Evolutionary conservation across 2,888 invertebrate species (phyloP), one percentile per base, ranked within the genome.

Genomic region (Microdon myrmicae): DNA sequence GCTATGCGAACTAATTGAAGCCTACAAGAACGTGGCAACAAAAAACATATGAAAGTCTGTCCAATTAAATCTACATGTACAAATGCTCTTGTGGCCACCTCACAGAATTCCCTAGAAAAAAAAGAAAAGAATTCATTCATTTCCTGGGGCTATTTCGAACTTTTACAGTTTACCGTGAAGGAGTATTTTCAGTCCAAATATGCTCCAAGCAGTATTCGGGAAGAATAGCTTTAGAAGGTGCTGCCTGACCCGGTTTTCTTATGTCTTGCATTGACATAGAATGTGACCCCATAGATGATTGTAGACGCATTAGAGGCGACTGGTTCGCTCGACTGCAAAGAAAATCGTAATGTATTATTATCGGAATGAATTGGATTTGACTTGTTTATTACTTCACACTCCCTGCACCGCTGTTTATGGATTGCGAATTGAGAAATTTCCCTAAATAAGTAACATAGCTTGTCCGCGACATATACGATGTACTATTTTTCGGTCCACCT

Each of bases 131-230:
- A 25, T 19, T 14, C n/a, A 14, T 16, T 14, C 13, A 10, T 23
- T 20, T 12, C n/a, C 20, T 12, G 8, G 4, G 9, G 22, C 4
- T 10, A 28, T 19, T 3, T 14, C 20, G 8, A 14, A 4, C 14
- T 25, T 4, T 29, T 35, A 10, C 26, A 32, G 81, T 82, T 74
- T 58, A 84, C 83, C 31, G 75, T 81, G 83, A 67, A 79, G 72
- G 61, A 69, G 74, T 81, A 55, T 82, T 86, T 72, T 96, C 96
- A 0, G 90, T 90, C 96, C 96, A 96, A 8, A 95, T 81, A 73
- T 91, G 90, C 69, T 96, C 95, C 31, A 96, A 82, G 72, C 94
- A 95, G 67, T 95, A 83, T 69, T 92, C 90, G 0, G 96, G 95
- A 69, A 88, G 87, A 16, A 93, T 80, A 0, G 92, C 91, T 68